Conservation (phyloP, 2,888 invertebrate species). For the Leucoma salicis region DNA sequence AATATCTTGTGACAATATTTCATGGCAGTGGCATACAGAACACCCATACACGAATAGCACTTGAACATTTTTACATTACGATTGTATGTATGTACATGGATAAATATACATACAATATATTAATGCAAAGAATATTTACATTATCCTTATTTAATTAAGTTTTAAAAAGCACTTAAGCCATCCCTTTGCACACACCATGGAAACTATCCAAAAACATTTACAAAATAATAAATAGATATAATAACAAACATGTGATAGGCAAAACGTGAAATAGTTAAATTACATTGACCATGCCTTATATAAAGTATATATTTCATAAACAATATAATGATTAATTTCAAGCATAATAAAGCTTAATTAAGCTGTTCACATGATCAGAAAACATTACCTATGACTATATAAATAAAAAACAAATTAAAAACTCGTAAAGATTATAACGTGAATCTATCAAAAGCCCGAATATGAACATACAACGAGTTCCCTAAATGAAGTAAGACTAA, state of each 20-base stretch:
- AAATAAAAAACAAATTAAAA: constrained; percentile 38
- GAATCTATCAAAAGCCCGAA: constrained; percentile 54
- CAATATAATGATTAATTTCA: constrained; percentile 26
- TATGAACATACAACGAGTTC: constrained; percentile 51
- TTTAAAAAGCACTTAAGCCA: constrained; percentile 71
- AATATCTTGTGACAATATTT: too few species aligned
- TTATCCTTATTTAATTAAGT: constrained; percentile 59
- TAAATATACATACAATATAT: constrained; percentile 62
- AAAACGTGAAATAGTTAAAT: constrained; percentile 33
- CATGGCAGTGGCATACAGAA: constrained; percentile 74
- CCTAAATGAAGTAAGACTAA: constrained; percentile 60
- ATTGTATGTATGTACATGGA: constrained; percentile 69
- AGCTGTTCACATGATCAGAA: constrained; percentile 38
- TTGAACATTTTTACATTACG: constrained; percentile 66
- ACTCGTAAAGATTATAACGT: constrained; percentile 36
- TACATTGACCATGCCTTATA: constrained; percentile 38
- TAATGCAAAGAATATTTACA: constrained; percentile 79
- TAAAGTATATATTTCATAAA: constrained; percentile 37
- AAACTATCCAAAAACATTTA: constrained; percentile 32
- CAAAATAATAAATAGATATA: constrained; percentile 34
- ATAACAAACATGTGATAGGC: constrained; percentile 27
- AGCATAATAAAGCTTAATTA: constrained; percentile 36
- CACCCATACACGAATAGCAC: constrained; percentile 72
- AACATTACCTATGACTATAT: constrained; percentile 41
- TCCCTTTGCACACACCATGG: constrained; percentile 48